Percentiles rank a stretch among this genome's conserved stretches.
Evolutionary conservation across 2,888 invertebrate genomes (phyloP).

Genomic region (Copidosoma aretas): DNA sequence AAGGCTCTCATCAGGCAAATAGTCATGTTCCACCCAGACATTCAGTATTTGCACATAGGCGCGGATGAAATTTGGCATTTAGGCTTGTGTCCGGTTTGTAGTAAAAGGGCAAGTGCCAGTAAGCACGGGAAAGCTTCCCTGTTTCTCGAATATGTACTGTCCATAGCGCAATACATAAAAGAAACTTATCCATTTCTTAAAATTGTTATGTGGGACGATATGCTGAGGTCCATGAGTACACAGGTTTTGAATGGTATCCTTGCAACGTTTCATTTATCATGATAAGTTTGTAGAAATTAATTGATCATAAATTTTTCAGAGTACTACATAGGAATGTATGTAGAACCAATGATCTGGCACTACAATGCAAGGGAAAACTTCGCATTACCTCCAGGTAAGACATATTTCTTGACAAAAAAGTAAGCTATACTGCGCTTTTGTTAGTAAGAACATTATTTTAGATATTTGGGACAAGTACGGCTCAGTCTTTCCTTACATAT

Average conservation of each 20-base stretch:
- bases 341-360: slow-evolving; percentile 76
- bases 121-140: slow-evolving; percentile 67
- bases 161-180: slow-evolving; percentile 69
- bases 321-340: slow-evolving; percentile 67
- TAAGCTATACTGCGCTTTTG: background rate
- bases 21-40: slow-evolving; percentile 70
- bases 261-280: slow-evolving; percentile 23
- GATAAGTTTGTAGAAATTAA: slow-evolving; percentile 18
- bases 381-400: slow-evolving; percentile 59
- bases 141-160: slow-evolving; percentile 73
- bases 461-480: slow-evolving; percentile 73
- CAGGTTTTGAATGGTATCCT: slow-evolving; percentile 67
- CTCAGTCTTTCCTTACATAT: slow-evolving; percentile 72
- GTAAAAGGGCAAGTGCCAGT: slow-evolving; percentile 62
- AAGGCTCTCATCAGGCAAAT: slow-evolving; percentile 76
- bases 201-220: slow-evolving; percentile 87
- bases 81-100: slow-evolving; percentile 69
- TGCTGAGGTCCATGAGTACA: slow-evolving; percentile 72
- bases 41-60: slow-evolving; percentile 78
- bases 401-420: slow-evolving; percentile 9
- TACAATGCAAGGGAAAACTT: slow-evolving; percentile 69
- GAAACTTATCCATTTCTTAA: slow-evolving; percentile 69
- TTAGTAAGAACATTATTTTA: slow-evolving; percentile 20
- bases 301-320: slow-evolving; percentile 61
- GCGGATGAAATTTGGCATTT: slow-evolving; percentile 85